Evolutionary conservation across 1,140 invertebrate genomes (phyloP), one percentile per base, ranked within the genome.

Genomic region (Sinella curviseta): DNA sequence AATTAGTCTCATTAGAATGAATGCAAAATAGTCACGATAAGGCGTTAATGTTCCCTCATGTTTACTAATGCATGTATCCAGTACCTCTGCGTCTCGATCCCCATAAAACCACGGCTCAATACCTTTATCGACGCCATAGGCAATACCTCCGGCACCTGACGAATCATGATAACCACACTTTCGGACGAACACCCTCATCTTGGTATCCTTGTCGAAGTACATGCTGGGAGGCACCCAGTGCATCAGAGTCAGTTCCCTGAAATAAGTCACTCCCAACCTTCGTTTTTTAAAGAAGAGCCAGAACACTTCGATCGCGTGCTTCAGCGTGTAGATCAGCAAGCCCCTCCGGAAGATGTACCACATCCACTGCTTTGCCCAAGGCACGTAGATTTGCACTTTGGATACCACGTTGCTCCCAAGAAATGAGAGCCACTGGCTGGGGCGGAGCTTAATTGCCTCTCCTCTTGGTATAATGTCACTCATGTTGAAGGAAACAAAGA

Each of bases 21-120:
- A n/a, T n/a, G n/a, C n/a, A n/a, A n/a, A n/a, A n/a, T n/a, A n/a
- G n/a, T n/a, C n/a, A n/a, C n/a, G n/a, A n/a, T n/a, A n/a, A n/a
- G n/a, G n/a, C n/a, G n/a, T n/a, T n/a, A n/a, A n/a, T n/a, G n/a
- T n/a, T n/a, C n/a, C n/a, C n/a, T n/a, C n/a, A n/a, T n/a, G n/a
- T n/a, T n/a, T n/a, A n/a, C n/a, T n/a, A n/a, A n/a, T n/a, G n/a
- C n/a, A n/a, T n/a, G n/a, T n/a, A n/a, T n/a, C n/a, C n/a, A n/a
- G n/a, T n/a, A n/a, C n/a, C n/a, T n/a, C n/a, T n/a, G n/a, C 57
- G 14, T 48, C 39, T 12, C 8, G 20, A 12, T 60, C 57, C 4
- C 57, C 57, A n/a, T 60, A 60, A 70, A 70, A 70, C 65, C 65
- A 70, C 2, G 65, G 65, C n/a, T 70, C 28, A 16, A 70, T 70